Evolutionary conservation across 2,888 invertebrate genomes (phyloP), one percentile per base, ranked within the genome.

Genomic region (Leucophora obtusa): DNA sequence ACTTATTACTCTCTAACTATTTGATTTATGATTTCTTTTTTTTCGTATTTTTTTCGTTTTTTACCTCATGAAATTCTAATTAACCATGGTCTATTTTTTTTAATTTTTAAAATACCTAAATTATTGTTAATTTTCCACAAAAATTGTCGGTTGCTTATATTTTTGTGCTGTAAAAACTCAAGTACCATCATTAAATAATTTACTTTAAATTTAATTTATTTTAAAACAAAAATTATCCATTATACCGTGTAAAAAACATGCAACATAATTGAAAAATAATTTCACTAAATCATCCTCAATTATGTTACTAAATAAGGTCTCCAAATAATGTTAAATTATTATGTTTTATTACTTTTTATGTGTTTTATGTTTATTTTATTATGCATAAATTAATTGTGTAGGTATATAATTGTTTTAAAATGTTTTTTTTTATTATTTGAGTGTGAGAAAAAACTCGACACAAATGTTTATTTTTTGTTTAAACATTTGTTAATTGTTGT

Each of bases 181-280:
- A 66, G 59, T 38, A 59, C 17, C 24, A 14, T 59, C 9, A 60
- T 66, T 60, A 74, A 51, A 66, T 72, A 54, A 54, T 56, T 47
- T 51, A 43, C 18, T 50, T 28, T 7, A 28, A 7, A 28, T 28
- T 21, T 21, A 21, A n/a, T n/a, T n/a, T n/a, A 24, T 50, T 14
- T 35, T 5, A 14, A 38, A 58, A 50, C 1, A 10, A 15, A 18
- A 28, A 72, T n/a, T 47, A 38, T 11, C 38, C 14, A 50, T 28
- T 6, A 28, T 28, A 28, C 2, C n/a, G n/a, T 35, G 7, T 53
- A 24, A 18, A 24, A 53, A 35, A 15, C 54, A 24, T 56, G 43
- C 14, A 68, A 56, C 66, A 66, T 74, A 74, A 68, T 74, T 60
- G 59, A 68, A 66, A 74, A 28, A 74, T 66, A 74, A 74, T 74